Evolutionary conservation across 2,113 vertebrate genomes (phyloP).

Genomic region (Microtus richardsoni): DNA sequence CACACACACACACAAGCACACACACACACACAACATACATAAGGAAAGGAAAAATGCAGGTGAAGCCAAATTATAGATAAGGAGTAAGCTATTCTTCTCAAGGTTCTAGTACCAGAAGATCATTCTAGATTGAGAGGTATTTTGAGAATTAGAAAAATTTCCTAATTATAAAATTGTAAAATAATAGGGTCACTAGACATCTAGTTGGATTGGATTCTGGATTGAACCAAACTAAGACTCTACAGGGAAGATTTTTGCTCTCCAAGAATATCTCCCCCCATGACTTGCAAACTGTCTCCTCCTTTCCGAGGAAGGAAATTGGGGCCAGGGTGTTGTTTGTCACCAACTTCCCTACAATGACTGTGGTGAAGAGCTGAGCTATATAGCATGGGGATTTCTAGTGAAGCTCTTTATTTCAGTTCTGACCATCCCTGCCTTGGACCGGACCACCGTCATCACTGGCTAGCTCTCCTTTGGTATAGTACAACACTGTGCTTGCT

Average conservation of each 20-base stretch:
- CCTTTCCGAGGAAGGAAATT: not conserved
- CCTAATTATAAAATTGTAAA: conserved; percentile 66
- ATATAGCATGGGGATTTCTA: not conserved
- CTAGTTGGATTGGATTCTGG: conserved; percentile 69
- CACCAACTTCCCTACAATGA: not conserved
- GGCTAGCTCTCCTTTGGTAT: not conserved
- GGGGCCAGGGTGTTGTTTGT: not conserved
- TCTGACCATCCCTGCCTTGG: not conserved
- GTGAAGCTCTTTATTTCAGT: not conserved
- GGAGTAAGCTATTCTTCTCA: conserved; percentile 82
- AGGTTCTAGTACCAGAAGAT: conserved; percentile 80
- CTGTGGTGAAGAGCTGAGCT: not conserved
- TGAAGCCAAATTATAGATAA: conserved; percentile 74
- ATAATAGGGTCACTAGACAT: conserved; percentile 25
- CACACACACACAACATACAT: conserved; percentile 53
- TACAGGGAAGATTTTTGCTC: conserved; percentile 30
- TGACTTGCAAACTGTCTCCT: not conserved
- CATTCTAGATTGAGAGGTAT: conserved; percentile 77
- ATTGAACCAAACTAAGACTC: conserved; percentile 57
- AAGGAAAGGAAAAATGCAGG: conserved; percentile 62
- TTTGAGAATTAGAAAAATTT: conserved; percentile 65
- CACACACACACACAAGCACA: too few species aligned
- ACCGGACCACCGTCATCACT: not conserved
- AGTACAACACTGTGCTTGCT: not conserved
- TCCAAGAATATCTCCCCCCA: not conserved